A percentile compares a stretch with the other conserved stretches of the same genome.
Evolutionary conservation across 2,113 vertebrate species (phyloP).

Genomic region (Etia nguti): DNA sequence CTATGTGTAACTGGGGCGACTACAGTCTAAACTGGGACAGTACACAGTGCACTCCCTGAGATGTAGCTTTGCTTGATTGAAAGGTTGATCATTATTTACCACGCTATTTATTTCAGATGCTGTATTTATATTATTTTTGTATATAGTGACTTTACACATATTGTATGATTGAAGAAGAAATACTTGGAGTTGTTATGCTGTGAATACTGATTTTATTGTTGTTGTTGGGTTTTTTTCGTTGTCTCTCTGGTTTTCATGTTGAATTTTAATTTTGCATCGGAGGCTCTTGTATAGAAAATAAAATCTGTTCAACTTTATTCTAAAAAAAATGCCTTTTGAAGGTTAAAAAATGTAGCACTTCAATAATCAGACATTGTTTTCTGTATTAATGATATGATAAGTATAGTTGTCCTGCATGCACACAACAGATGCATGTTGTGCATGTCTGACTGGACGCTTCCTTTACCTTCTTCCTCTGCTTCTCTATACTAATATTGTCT

Average conservation of each 20-base stretch:
- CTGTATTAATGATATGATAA: slow-evolving; percentile 48
- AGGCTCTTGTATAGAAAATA: slow-evolving; percentile 33
- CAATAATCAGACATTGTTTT: slow-evolving; percentile 40
- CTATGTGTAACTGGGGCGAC: neutral
- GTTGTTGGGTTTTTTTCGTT: neutral
- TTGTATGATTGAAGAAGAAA: slow-evolving; percentile 30
- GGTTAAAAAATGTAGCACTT: slow-evolving; percentile 75
- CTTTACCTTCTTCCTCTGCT: slow-evolving; percentile 36
- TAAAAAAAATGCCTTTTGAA: slow-evolving; percentile 18
- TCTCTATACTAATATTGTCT: slow-evolving; percentile 52
- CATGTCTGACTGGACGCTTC: slow-evolving; percentile 60
- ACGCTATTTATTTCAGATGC: slow-evolving; percentile 62
- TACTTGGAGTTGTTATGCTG: slow-evolving; percentile 32
- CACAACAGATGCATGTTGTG: slow-evolving; percentile 71
- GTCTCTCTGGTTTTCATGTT: slow-evolving; percentile 15
- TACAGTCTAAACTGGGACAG: slow-evolving; percentile 24
- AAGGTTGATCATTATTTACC: slow-evolving; percentile 41
- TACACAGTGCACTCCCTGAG: slow-evolving; percentile 57
- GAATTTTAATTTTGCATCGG: slow-evolving; percentile 59
- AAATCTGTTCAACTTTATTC: slow-evolving; percentile 44
- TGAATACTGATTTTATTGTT: slow-evolving; percentile 47
- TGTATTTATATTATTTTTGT: slow-evolving; percentile 66
- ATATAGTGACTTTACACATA: slow-evolving; percentile 54
- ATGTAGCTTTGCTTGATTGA: slow-evolving; percentile 75
- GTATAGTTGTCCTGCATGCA: slow-evolving; percentile 63